phyloP scores from a whole-genome alignment of 2,113 vertebrate genomes.

The Poicephalus gulielmi region DNA sequence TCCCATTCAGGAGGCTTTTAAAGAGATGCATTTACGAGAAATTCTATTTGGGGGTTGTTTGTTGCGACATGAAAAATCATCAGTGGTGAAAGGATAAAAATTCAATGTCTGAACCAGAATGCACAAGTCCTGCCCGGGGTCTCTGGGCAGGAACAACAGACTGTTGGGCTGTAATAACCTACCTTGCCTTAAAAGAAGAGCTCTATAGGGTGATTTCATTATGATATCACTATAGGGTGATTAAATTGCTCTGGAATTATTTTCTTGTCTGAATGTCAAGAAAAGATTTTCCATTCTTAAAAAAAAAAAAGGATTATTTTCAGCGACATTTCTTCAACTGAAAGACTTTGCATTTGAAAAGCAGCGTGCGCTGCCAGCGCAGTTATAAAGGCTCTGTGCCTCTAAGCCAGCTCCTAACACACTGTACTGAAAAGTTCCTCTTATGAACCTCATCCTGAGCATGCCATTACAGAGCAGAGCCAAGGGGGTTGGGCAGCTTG shows the following conservation, averaged over 20 bases:
- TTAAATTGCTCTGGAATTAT: background rate
- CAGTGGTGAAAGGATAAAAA: background rate
- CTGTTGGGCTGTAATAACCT: background rate
- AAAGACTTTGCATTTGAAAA: background rate
- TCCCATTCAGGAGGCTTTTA: background rate
- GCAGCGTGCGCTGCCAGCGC: background rate
- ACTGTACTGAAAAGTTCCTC: background rate
- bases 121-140: fast-evolving
- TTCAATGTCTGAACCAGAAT: background rate
- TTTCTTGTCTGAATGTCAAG: background rate
- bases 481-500: background rate
- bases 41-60: background rate
- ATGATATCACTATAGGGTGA: background rate
- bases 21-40: background rate
- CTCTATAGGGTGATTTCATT: background rate
- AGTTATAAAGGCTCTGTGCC: background rate
- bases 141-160: background rate
- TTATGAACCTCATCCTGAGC: background rate
- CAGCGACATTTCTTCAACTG: background rate
- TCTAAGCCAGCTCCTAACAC: background rate
- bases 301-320: background rate
- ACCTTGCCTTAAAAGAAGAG: background rate
- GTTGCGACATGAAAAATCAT: background rate
- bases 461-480: background rate
- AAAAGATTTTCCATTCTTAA: background rate